A percentile compares a stretch with the other conserved stretches of the same genome.
phyloP scores from a whole-genome alignment of 1,140 invertebrate genomes.

The Drosophila ambigua region DNA sequence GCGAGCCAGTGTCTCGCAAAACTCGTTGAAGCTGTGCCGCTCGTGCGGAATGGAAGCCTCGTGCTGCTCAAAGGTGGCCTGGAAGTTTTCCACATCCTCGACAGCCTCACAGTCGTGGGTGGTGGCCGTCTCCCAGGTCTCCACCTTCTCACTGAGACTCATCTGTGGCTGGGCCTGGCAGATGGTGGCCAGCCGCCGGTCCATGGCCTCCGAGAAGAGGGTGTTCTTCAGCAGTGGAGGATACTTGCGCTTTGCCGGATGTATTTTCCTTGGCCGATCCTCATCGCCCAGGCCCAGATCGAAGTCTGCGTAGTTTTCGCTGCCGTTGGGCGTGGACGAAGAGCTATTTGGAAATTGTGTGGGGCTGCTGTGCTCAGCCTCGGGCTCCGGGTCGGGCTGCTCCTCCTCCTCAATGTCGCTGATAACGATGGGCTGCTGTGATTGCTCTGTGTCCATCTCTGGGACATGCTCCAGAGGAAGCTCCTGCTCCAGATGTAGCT shows the following conservation, averaged over 20 bases:
- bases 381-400: constrained; percentile 2
- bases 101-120: constrained; percentile 56
- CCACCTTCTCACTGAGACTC: constrained; percentile 69
- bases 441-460: not conserved
- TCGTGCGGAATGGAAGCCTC: constrained; percentile 24
- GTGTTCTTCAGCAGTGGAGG: constrained; percentile 68
- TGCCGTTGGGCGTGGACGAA: constrained; percentile 61
- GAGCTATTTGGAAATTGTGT: constrained; percentile 73
- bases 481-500: not conserved
- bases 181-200: constrained; percentile 61
- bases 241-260: constrained; percentile 55
- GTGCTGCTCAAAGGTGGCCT: constrained; percentile 52
- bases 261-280: constrained; percentile 25
- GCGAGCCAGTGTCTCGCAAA: constrained; percentile 47
- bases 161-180: constrained; percentile 70
- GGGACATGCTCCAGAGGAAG: not conserved
- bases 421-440: constrained; percentile 22
- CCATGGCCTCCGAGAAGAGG: constrained; percentile 67
- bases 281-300: constrained; percentile 40
- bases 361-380: constrained; percentile 62
- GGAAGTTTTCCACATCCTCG: constrained; percentile 76
- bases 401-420: constrained; percentile 22
- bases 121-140: constrained; percentile 56
- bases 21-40: constrained; percentile 49
- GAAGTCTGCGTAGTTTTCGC: constrained; percentile 56